Evolutionary conservation across 1,140 invertebrate genomes (phyloP), one percentile per base, ranked within the genome.

Genomic region (Ooceraea biroi): DNA sequence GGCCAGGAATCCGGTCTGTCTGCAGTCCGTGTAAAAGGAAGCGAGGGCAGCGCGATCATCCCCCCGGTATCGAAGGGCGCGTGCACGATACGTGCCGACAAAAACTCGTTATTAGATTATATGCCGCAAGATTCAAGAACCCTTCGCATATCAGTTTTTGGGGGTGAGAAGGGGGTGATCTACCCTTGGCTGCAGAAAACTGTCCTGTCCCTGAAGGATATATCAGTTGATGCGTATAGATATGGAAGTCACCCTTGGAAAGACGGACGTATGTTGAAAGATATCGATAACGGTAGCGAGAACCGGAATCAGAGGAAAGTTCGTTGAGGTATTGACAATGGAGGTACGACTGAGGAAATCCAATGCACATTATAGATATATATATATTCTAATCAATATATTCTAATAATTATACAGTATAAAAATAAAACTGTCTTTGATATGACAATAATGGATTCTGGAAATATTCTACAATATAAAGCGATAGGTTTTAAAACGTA

Each of bases 81-180:
- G 92, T 93, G 90, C 89, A 84, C 86, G 88, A 91, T 91, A 92
- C 89, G 87, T 71, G 74, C 66, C 82, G 86, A 93, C 92, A 92
- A 94, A 94, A 94, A 93, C 86, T 94, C 90, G 91, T 94, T 94
- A 94, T 94, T 94, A 92, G 93, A 94, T 94, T 93, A 92, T 89
- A 88, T 88, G 86, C 69, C 82, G 55, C 61, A 68, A 68, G 68
- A 80, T 74, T 89, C 73, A 80, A 60, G 68, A 52, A 17, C 78
- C 77, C 78, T 61, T 61, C 27, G 48, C 12, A 44, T 73, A 52
- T 86, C 68, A 25, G 66, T 36, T 46, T 73, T 66, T 57, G 25
- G 58, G 46, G 44, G 52, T n/a, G 30, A 0, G 25, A 22, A n/a
- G 2, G 27, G 48, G n/a, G 5, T 25, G 3, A 46, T 52, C 4